These are phyloP conservation scores for Poecilia gillii DNA, from an alignment of 2,797 vertebrate genomes.

Conservation along the genomic window DNA sequence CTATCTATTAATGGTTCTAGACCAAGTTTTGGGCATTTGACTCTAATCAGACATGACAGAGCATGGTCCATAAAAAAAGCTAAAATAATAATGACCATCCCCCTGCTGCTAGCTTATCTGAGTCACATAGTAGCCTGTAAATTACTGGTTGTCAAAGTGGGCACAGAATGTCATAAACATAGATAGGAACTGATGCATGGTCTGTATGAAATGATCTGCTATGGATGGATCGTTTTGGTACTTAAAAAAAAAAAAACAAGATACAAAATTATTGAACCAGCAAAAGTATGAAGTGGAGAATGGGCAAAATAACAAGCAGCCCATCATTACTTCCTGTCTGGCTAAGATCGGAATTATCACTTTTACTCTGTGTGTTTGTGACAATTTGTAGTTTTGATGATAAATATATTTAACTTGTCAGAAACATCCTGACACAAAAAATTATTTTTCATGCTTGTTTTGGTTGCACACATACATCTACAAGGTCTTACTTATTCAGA, in stretches of 20 bases:
- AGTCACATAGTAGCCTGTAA: neutral
- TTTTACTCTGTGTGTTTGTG: neutral
- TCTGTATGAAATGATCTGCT: neutral
- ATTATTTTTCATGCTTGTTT: neutral
- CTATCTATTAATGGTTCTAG: neutral
- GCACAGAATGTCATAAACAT: neutral
- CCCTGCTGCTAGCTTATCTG: neutral
- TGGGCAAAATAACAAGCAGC: neutral
- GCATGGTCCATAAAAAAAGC: neutral
- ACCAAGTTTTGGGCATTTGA: neutral
- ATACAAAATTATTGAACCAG: neutral
- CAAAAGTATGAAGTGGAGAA: neutral
- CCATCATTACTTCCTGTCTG: neutral
- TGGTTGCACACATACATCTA: neutral
- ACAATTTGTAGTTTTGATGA: neutral
- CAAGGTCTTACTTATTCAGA: neutral
- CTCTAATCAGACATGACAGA: neutral
- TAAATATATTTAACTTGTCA: neutral
- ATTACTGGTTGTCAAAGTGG: neutral
- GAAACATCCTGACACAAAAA: neutral
- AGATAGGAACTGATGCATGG: neutral
- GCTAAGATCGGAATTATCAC: neutral
- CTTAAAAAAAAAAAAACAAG: neutral
- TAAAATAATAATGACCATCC: neutral
- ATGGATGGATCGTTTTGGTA: neutral